These are phyloP conservation scores for Danio jaintianensis DNA, from an alignment of 2,797 vertebrate genomes.

Conservation along the genomic window DNA sequence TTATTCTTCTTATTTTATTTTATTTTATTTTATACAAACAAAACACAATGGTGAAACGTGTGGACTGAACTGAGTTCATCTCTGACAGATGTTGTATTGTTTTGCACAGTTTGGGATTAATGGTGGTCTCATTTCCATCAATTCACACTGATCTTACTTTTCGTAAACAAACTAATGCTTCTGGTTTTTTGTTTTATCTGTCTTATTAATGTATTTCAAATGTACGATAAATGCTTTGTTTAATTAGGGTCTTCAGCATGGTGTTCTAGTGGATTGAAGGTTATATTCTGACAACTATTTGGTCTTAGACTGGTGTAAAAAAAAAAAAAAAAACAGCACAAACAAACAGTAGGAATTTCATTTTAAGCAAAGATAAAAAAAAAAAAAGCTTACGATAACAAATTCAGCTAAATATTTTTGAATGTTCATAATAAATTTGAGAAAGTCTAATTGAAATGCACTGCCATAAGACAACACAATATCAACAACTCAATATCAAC, in stretches of 20 bases:
- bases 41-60: neutral
- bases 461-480: neutral
- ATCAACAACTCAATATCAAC: neutral
- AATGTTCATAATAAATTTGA: neutral
- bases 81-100: conserved; percentile 63
- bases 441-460: neutral
- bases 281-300: neutral
- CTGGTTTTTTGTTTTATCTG: conserved; percentile 14
- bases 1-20: neutral
- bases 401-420: neutral
- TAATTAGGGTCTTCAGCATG: conserved; percentile 5
- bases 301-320: neutral
- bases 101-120: conserved; percentile 63
- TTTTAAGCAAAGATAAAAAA: neutral
- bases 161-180: neutral
- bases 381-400: neutral
- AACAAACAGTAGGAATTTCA: neutral
- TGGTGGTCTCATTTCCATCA: conserved; percentile 6
- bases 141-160: neutral
- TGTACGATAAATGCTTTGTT: neutral
- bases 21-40: neutral
- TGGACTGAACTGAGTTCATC: neutral
- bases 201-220: neutral
- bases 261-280: neutral
- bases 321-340: neutral